Evolutionary conservation across 1,140 invertebrate species (phyloP), one percentile per base, ranked within the genome.

Genomic region (Latrodectus geometricus): DNA sequence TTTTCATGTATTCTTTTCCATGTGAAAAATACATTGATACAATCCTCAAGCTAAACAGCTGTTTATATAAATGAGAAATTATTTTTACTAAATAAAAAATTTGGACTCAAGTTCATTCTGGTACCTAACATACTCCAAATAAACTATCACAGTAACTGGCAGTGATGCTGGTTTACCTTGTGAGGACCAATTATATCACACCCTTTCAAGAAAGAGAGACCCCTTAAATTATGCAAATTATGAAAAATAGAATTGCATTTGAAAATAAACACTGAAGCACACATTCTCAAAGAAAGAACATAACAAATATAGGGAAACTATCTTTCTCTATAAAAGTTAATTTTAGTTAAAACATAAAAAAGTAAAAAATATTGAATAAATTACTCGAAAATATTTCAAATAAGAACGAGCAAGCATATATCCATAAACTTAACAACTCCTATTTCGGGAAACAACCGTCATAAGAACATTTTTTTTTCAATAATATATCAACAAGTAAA

Each of bases 71-170:
- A 11, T 69, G 9, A 69, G n/a, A 69, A 9, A 69, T n/a, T 15
- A 9, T 69, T n/a, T 20, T 69, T 17, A 61, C 17, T 61, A 61
- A 61, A 61, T 61, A 61, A 61, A 61, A 35, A 61, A 14, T 61
- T 61, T 61, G 54, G 54, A 61, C 54, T 72, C 66, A 69, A 81
- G 79, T 81, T 81, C 79, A 81, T 81, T 81, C 79, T 78, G 75
- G 83, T 86, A 86, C 74, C 82, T 84, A 84, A 56, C 74, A 78
- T 54, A 76, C 70, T 76, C 75, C 83, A 86, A 86, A 86, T 86
- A 86, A 86, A 70, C 83, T 86, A 86, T 86, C 83, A 86, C 83
- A 86, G 83, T 86, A 86, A 78, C 83, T 86, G 83, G 83, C 83
- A 86, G 83, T 86, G 83, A 86, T 72, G 83, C 83, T 86, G 83